Percentiles rank a stretch among this genome's conserved stretches.
Conservation (phyloP, 2,113 vertebrate genomes). For the Equus quagga region DNA sequence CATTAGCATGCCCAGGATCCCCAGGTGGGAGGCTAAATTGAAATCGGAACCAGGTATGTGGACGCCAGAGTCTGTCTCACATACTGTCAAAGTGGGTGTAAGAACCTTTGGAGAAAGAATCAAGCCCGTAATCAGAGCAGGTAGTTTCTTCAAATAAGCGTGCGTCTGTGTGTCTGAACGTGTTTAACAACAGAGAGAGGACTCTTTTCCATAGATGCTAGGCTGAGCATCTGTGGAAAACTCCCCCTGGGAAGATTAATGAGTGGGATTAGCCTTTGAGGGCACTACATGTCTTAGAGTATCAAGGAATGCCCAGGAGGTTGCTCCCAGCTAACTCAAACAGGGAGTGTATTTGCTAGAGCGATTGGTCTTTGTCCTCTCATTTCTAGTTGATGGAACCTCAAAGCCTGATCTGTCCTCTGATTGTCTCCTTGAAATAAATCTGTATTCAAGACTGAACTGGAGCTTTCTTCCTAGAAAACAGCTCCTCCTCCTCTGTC, state of each 20-base stretch:
- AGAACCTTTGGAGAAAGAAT: background rate
- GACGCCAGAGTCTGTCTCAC: background rate
- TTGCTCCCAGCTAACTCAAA: background rate
- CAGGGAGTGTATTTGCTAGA: background rate
- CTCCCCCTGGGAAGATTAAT: background rate
- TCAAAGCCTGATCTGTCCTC: background rate
- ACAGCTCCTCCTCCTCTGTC: background rate
- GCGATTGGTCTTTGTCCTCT: background rate
- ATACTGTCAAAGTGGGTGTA: background rate
- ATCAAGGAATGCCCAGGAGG: background rate
- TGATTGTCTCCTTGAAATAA: conserved; percentile 36
- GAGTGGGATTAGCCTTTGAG: background rate
- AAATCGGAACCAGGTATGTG: background rate
- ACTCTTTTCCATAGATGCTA: background rate
- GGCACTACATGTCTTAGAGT: background rate
- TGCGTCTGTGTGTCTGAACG: background rate
- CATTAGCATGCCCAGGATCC: background rate
- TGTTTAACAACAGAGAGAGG: background rate
- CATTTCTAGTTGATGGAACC: background rate
- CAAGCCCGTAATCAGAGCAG: background rate
- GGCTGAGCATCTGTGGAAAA: background rate
- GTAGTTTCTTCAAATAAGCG: background rate
- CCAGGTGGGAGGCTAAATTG: background rate
- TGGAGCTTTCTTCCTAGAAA: conserved; percentile 11
- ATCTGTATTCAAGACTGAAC: background rate